Evolutionary conservation across 1,140 invertebrate species (phyloP).

Genomic region (Glossosoma conforme): DNA sequence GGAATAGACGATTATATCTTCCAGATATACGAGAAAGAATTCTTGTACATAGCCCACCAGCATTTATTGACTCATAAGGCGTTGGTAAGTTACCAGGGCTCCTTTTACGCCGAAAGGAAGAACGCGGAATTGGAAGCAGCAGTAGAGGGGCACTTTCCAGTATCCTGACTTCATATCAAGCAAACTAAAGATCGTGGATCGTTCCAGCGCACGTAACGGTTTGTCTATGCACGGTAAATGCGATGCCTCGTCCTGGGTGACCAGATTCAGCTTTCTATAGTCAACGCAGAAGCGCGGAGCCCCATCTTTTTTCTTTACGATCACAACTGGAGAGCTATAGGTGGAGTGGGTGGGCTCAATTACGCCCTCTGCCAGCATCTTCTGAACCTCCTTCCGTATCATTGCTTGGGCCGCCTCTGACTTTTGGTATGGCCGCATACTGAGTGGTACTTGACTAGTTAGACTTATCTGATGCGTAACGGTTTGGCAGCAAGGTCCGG

Average conservation of each 20-base stretch:
- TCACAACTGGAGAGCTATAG: constrained; percentile 42
- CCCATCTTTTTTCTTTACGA: constrained; percentile 48
- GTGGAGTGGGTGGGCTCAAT: constrained; percentile 32
- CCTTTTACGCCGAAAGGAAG: neutral
- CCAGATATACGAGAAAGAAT: constrained; percentile 22
- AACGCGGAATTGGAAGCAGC: constrained; percentile 25
- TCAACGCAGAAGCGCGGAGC: constrained; percentile 39
- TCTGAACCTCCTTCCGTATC: constrained; percentile 14
- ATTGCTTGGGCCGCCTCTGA: neutral
- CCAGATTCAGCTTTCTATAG: too few species aligned
- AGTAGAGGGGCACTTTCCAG: constrained; percentile 41
- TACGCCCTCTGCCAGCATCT: constrained; percentile 34
- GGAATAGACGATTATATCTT: constrained; percentile 3
- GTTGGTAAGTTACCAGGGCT: neutral
- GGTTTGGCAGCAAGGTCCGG: neutral
- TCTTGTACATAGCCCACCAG: constrained; percentile 15
- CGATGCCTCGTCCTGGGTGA: too few species aligned
- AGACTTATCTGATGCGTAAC: neutral
- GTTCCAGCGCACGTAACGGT: too few species aligned
- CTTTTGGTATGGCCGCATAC: neutral
- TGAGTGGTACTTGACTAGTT: neutral
- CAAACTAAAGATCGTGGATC: too few species aligned
- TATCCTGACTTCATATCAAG: too few species aligned
- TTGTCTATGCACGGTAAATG: too few species aligned
- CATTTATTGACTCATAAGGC: constrained; percentile 10